These are phyloP conservation scores for Takifugu flavidus DNA, from an alignment of 2,113 vertebrate species.

Conservation along the genomic window DNA sequence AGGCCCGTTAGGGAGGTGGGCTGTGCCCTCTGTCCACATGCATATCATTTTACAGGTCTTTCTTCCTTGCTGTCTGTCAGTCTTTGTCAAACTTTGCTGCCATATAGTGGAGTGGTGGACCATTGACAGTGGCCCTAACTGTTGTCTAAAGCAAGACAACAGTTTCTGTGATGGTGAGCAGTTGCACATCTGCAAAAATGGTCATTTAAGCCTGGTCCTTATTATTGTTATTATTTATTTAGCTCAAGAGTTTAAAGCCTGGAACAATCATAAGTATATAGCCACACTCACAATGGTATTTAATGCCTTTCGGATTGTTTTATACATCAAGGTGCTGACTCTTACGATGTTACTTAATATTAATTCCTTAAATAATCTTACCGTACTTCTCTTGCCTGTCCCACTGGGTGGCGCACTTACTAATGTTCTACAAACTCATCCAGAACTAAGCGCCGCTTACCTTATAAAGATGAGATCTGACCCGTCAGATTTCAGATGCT, in stretches of 20 bases:
- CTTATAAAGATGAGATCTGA: slow-evolving; percentile 10
- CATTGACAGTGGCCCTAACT: neutral
- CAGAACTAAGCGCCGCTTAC: slow-evolving; percentile 45
- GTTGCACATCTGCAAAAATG: too few relatives aligned
- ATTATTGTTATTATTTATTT: too few relatives aligned
- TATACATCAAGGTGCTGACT: neutral
- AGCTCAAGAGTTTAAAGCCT: too few relatives aligned
- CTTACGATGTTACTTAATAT: neutral
- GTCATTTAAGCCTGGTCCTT: too few relatives aligned
- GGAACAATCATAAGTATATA: too few relatives aligned
- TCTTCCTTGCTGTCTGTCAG: slow-evolving; percentile 1
- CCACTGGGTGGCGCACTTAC: neutral
- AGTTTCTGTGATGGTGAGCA: too few relatives aligned
- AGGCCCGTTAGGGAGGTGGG: neutral
- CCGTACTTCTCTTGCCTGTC: neutral
- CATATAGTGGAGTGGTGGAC: neutral
- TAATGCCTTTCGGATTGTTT: neutral
- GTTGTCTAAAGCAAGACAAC: neutral
- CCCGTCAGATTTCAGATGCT: neutral
- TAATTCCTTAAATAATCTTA: slow-evolving; percentile 5
- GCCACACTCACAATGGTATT: neutral
- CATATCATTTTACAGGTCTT: slow-evolving; percentile 31
- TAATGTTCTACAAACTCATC: slow-evolving; percentile 21
- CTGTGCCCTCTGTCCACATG: neutral
- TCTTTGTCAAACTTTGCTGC: neutral